phyloP scores from a whole-genome alignment of 2,888 invertebrate species.

The Trichacis sp. region DNA sequence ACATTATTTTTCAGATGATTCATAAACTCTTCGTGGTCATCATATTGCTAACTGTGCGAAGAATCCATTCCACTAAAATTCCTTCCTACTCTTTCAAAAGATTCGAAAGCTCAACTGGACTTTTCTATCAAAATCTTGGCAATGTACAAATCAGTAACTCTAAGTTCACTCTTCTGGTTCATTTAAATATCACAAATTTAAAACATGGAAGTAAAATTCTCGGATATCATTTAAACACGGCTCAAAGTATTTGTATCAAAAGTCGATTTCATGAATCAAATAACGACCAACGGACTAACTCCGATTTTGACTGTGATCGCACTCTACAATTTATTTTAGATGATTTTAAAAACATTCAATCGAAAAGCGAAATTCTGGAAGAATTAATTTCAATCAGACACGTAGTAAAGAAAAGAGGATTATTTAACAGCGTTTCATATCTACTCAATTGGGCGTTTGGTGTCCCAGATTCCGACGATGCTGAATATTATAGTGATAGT shows the following conservation, averaged over 20 bases:
- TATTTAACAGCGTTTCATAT: neutral
- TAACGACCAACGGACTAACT: too few species aligned
- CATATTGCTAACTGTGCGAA: neutral
- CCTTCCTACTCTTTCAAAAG: too few species aligned
- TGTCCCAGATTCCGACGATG: neutral
- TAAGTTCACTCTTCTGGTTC: neutral
- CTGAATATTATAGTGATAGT: neutral
- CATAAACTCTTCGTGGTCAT: neutral
- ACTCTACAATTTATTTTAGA: neutral
- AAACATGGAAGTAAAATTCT: too few species aligned
- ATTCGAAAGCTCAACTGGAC: neutral
- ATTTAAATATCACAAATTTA: neutral
- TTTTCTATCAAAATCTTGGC: neutral
- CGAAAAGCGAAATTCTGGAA: neutral
- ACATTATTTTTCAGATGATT: neutral
- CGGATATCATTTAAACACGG: too few species aligned
- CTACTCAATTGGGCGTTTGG: neutral
- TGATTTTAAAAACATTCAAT: neutral
- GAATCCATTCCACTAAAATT: neutral
- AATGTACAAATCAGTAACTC: neutral
- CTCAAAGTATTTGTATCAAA: too few species aligned
- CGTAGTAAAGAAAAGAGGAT: neutral
- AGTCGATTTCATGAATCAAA: too few species aligned
- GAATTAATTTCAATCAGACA: neutral
- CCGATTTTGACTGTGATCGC: too few species aligned